phyloP scores from a whole-genome alignment of 2,888 invertebrate species.

The Netelia virgata region DNA sequence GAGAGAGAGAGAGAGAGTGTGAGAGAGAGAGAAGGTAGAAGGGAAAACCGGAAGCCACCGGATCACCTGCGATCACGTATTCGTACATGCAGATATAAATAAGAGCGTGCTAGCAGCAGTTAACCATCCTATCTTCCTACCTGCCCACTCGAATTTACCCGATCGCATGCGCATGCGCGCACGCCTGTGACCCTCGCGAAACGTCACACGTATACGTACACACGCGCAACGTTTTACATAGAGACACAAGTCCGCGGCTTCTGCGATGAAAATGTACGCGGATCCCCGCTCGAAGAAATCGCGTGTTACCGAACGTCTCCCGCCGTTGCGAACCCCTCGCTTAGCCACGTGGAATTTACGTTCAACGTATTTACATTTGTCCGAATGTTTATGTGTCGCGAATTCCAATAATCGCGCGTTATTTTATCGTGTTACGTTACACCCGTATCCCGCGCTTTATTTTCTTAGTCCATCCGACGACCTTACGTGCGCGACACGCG shows the following conservation, averaged over 20 bases:
- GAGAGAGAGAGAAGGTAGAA: conserved; percentile 29
- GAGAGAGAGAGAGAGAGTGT: no score
- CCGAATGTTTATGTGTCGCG: conserved; percentile 57
- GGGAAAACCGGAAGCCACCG: conserved; percentile 66
- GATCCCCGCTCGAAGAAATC: conserved; percentile 54
- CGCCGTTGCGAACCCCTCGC: conserved; percentile 1
- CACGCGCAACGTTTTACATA: conserved; percentile 7
- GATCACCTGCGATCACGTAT: conserved; percentile 63
- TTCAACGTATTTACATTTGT: conserved; percentile 52
- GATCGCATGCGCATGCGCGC: conserved; percentile 57
- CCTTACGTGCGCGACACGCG: conserved; percentile 28
- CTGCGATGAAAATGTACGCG: conserved; percentile 32
- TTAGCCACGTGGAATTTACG: conserved; percentile 23
- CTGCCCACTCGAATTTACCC: conserved; percentile 60
- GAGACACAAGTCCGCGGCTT: background rate
- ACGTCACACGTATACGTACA: conserved; percentile 41
- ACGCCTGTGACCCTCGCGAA: conserved; percentile 47
- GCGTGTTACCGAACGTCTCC: conserved; percentile 51
- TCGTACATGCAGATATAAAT: conserved; percentile 25
- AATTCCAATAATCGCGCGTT: conserved; percentile 51
- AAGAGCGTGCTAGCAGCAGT: conserved; percentile 30
- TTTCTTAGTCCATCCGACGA: conserved; percentile 11
- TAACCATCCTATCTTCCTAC: conserved; percentile 49
- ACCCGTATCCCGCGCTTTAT: conserved; percentile 26
- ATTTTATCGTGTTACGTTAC: conserved; percentile 43